Evolutionary conservation across 2,888 invertebrate genomes (phyloP).

Genomic region (Zootermopsis nevadensis): DNA sequence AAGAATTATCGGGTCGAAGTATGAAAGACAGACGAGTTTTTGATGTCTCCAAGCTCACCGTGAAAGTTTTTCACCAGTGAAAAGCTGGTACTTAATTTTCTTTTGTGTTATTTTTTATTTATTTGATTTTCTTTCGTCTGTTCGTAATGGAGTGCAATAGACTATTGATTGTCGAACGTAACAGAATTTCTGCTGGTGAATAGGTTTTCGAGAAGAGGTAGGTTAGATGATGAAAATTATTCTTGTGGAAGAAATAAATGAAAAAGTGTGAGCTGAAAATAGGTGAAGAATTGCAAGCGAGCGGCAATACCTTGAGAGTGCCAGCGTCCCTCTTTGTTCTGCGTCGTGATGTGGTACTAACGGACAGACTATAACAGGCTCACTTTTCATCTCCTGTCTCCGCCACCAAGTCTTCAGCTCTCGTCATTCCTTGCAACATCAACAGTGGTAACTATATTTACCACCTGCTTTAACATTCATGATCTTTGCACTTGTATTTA

Average conservation of each 20-base stretch:
- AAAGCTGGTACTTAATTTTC: too few relatives aligned
- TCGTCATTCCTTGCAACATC: too few relatives aligned
- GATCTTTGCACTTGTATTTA: too few relatives aligned
- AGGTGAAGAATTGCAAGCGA: neutral
- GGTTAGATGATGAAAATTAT: neutral
- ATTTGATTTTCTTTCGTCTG: neutral
- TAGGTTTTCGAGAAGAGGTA: neutral
- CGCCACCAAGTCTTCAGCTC: too few relatives aligned
- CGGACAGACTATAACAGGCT: neutral
- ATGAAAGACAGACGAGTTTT: too few relatives aligned
- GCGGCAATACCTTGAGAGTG: neutral
- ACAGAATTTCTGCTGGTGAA: neutral
- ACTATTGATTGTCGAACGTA: too few relatives aligned
- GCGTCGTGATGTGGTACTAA: neutral
- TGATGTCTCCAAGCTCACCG: too few relatives aligned
- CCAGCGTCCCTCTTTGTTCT: neutral
- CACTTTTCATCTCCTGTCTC: neutral
- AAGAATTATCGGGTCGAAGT: too few relatives aligned
- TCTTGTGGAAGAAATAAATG: neutral
- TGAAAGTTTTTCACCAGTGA: too few relatives aligned
- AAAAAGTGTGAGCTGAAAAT: slow-evolving; percentile 10
- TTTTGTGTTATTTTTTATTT: neutral
- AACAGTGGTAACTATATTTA: too few relatives aligned
- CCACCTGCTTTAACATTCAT: too few relatives aligned
- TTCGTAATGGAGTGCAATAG: neutral